Evolutionary conservation across 1,140 invertebrate species (phyloP).

Genomic region (Eumeta japonica): DNA sequence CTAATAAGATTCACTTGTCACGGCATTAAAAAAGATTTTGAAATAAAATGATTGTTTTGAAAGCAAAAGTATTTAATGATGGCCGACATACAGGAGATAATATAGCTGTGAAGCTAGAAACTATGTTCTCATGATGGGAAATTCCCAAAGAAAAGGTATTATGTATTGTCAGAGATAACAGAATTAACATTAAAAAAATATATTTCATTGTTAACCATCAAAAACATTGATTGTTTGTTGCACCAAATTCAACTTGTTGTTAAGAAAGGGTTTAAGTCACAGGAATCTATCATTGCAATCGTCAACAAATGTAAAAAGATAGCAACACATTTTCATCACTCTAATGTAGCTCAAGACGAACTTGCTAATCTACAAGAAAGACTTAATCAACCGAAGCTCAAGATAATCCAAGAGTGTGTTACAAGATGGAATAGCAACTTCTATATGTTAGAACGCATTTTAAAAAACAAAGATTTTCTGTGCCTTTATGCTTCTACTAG

Average conservation of each 20-base stretch:
- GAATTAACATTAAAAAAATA: conserved; percentile 21
- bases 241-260: conserved; percentile 14
- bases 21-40: conserved; percentile 16
- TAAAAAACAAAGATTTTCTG: conserved; percentile 15
- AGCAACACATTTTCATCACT: too few relatives aligned
- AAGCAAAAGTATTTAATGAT: conserved; percentile 16
- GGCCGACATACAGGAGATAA: too few relatives aligned
- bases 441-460: conserved; percentile 15
- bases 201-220: conserved; percentile 12
- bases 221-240: conserved; percentile 12
- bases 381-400: too few relatives aligned
- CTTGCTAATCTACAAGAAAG: too few relatives aligned
- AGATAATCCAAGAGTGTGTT: too few relatives aligned
- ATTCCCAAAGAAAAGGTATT: conserved; percentile 20
- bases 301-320: too few relatives aligned
- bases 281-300: conserved; percentile 13
- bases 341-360: too few relatives aligned
- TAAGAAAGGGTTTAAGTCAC: conserved; percentile 12
- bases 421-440: too few relatives aligned
- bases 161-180: conserved; percentile 20
- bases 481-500: conserved; percentile 17
- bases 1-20: conserved; percentile 20
- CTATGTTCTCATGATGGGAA: conserved; percentile 17
- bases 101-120: conserved; percentile 15
- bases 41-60: conserved; percentile 16